These are phyloP conservation scores for Acleris literana DNA, from an alignment of 2,888 invertebrate species.

Conservation along the genomic window DNA sequence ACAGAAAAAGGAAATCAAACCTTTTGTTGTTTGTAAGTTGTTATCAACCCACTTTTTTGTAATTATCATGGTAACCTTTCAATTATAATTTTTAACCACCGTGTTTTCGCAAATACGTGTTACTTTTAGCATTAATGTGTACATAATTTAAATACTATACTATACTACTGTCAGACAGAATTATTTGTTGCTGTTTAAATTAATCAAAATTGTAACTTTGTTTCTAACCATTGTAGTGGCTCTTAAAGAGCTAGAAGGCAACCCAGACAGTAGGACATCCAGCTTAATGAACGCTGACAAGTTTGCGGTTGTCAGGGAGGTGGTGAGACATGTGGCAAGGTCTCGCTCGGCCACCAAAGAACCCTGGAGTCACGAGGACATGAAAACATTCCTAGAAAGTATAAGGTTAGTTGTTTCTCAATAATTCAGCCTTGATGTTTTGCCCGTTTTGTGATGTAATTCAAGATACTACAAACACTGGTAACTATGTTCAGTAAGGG, in stretches of 20 bases:
- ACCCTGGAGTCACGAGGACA: constrained; percentile 60
- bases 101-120: too few species aligned
- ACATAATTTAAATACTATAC: too few species aligned
- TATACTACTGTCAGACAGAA: too few species aligned
- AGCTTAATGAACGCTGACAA: constrained; percentile 71
- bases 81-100: background rate
- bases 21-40: constrained; percentile 73
- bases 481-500: too few species aligned
- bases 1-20: constrained; percentile 76
- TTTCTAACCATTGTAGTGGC: constrained; percentile 57
- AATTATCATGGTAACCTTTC: too few species aligned
- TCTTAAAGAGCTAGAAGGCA: constrained; percentile 73
- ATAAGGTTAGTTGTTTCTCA: constrained; percentile 53
- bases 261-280: constrained; percentile 68
- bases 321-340: constrained; percentile 66
- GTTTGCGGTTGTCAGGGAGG: constrained; percentile 68
- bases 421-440: background rate
- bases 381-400: constrained; percentile 63
- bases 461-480: too few species aligned
- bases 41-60: constrained; percentile 40
- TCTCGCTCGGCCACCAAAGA: constrained; percentile 59
- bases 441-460: too few species aligned
- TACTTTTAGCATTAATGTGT: too few species aligned
- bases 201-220: too few species aligned
- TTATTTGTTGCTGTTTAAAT: too few species aligned